Percentiles rank a stretch among this genome's conserved stretches.
These are phyloP conservation scores for Hyla sarda DNA, from an alignment of 2,113 vertebrate species.

Conservation along the genomic window DNA sequence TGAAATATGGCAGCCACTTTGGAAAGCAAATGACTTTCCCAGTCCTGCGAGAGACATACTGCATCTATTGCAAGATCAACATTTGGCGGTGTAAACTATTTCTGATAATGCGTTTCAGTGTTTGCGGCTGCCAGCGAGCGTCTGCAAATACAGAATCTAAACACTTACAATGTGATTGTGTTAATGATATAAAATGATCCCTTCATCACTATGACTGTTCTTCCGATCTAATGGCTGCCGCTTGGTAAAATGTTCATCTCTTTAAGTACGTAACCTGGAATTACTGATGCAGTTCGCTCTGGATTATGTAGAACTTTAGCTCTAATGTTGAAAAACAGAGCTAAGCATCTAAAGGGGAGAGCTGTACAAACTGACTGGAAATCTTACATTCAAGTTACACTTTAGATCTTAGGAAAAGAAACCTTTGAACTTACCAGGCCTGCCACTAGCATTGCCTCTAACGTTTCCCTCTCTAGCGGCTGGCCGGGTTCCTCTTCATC, in stretches of 20 bases:
- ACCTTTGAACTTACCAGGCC: too few species aligned
- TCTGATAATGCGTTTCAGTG: conserved; percentile 30
- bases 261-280: conserved; percentile 33
- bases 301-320: conserved; percentile 21
- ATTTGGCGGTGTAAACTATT: conserved; percentile 50
- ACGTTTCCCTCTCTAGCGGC: too few species aligned
- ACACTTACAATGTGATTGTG: conserved; percentile 34
- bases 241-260: conserved; percentile 29
- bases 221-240: conserved; percentile 37
- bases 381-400: too few species aligned
- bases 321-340: not conserved
- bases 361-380: not conserved
- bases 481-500: too few species aligned
- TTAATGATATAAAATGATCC: conserved; percentile 48
- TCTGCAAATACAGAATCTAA: conserved; percentile 36
- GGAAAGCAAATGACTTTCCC: conserved; percentile 43
- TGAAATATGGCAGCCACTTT: conserved; percentile 54
- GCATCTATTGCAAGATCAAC: conserved; percentile 42
- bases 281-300: conserved; percentile 38
- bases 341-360: not conserved
- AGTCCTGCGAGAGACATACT: conserved; percentile 41
- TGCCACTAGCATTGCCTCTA: too few species aligned
- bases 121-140: conserved; percentile 6
- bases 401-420: too few species aligned
- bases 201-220: conserved; percentile 23